These are phyloP conservation scores for Tridacna gigas DNA, from an alignment of 2,888 invertebrate species.

Conservation along the genomic window DNA sequence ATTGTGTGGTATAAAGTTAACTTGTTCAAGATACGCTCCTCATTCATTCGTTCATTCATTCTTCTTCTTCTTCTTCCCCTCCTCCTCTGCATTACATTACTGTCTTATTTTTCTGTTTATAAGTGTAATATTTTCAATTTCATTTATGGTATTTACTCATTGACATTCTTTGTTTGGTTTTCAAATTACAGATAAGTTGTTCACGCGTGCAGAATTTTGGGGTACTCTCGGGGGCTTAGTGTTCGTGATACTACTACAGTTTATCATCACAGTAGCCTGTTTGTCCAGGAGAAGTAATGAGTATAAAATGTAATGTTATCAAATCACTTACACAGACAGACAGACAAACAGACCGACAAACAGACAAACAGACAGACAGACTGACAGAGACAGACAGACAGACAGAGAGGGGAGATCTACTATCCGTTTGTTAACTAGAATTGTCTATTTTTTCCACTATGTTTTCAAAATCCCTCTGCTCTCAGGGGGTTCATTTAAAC, in stretches of 20 bases:
- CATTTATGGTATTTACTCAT: not conserved
- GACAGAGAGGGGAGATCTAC: too few species aligned
- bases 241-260: not conserved
- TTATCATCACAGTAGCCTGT: not conserved
- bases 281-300: not conserved
- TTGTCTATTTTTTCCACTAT: too few species aligned
- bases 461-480: too few species aligned
- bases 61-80: too few species aligned
- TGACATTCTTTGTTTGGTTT: not conserved
- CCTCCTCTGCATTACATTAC: too few species aligned
- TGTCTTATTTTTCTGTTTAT: too few species aligned
- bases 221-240: not conserved
- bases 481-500: too few species aligned
- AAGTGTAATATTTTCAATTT: too few species aligned
- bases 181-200: not conserved
- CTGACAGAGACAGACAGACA: not conserved
- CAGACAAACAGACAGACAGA: not conserved
- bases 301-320: not conserved
- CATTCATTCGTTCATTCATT: too few species aligned
- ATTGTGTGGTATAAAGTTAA: too few species aligned
- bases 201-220: not conserved
- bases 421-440: too few species aligned
- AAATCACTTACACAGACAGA: not conserved
- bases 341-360: not conserved
- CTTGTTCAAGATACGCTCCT: too few species aligned